Base-by-base conservation (phyloP, 2,797 vertebrate species). In the Arnoldichthys spilopterus region DNA sequence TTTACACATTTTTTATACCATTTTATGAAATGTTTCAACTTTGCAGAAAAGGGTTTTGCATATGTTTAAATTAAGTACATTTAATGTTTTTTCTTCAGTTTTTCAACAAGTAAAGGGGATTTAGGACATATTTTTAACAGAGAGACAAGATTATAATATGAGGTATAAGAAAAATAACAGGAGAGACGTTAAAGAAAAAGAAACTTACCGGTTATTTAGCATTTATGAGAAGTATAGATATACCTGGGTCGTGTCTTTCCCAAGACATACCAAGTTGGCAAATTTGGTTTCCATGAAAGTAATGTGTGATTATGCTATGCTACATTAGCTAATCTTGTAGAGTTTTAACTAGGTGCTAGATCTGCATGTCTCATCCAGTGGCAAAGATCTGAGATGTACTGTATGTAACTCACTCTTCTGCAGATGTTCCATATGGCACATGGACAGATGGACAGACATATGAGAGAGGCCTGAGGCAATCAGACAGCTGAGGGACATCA, bases 401-500 rank as follows among this genome's bases (percentile, higher is more conserved):
- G n/a, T 51, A 56, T 74, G 71, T 45, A 68, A 56, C 49, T 45
- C 18, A 24, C 28, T 58, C 61, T 45, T 75, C 63, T 24, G 11
- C 51, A 72, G 30, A 72, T 68, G 34, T 34, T 78, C 32, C 26
- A 49, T 53, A 28, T 18, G 1, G 37, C 20, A 34, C 34, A 12
- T 49, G 30, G 63, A 34, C 53, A 77, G 56, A 47, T 73, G 66
- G 51, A 77, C 73, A 73, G 9, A 53, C 40, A 51, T 15, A 63
- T 30, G 56, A 69, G 20, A 28, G 67, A 64, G 26, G 69, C 62
- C 58, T 75, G 20, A 75, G 20, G 37, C 62, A 70, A 37, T 70
- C 84, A 87, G 86, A 90, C 90, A 91, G 90, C 88, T 89, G 77
- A 90, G 87, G 83, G 88, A 87, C 86, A 83, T 93, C 89, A 93